Evolutionary conservation across 2,888 invertebrate genomes (phyloP), one percentile per base, ranked within the genome.

Genomic region (Dryobotodes eremita): DNA sequence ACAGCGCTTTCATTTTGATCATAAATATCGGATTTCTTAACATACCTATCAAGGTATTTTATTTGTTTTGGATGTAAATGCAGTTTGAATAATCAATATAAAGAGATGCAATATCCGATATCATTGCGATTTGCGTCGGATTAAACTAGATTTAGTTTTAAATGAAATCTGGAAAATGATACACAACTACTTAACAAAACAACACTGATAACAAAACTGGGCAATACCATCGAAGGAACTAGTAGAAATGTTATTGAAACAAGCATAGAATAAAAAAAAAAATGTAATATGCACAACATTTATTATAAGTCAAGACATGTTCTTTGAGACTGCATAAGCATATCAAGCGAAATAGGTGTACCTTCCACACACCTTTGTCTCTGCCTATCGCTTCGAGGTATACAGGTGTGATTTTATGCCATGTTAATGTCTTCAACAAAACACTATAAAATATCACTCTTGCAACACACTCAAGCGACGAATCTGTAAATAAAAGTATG

Each of bases 11-110:
- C 69, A 85, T 78, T 82, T 80, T 78, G 68, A 76, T 75, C 57
- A 72, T 82, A 78, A 82, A 78, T 87, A 86, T 86, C 78, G 46
- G 50, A 74, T 86, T 85, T 77, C 83, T 82, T 70, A 64, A 42
- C 55, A 53, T 15, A 53, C 50, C 57, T 78, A 64, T 64, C 70
- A 69, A 86, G 42, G 55, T 75, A 76, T 73, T 72, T 71, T 79
- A 75, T 85, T 77, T 71, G 68, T 77, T 75, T 85, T 81, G 53
- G 10, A 79, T 83, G 75, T 61, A 69, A 84, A 84, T 84, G 26
- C 48, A 68, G 15, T 70, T 65, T 55, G 69, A 77, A 55, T 36
- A 36, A 36, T 36, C 2, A 36, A 36, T 83, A 70, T 68, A 46
- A 79, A 66, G n/a, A 57, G 15, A 36, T 62, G 13, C 55, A 36